These are phyloP conservation scores for Hesperia comma DNA, from an alignment of 2,888 invertebrate genomes.

Conservation along the genomic window DNA sequence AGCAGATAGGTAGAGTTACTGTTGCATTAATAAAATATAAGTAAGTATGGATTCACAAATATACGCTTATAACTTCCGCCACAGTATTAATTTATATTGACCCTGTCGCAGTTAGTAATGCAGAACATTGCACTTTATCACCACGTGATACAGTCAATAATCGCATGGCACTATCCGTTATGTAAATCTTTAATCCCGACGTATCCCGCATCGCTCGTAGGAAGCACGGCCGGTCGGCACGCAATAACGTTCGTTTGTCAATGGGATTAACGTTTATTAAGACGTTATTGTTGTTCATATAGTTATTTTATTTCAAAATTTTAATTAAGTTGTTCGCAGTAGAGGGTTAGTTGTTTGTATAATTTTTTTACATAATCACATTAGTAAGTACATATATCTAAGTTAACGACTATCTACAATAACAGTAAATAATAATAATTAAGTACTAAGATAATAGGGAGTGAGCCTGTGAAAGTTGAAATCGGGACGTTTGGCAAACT, in stretches of 20 bases:
- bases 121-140: conserved; percentile 44
- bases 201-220: conserved; percentile 60
- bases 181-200: conserved; percentile 57
- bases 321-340: conserved; percentile 3
- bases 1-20: no score
- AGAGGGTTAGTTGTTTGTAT: background rate
- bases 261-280: conserved; percentile 58
- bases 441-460: no score
- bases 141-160: conserved; percentile 49
- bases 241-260: conserved; percentile 57
- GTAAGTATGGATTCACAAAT: no score
- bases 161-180: conserved; percentile 43
- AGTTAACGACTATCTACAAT: no score
- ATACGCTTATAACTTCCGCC: conserved; percentile 42
- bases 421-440: no score
- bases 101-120: conserved; percentile 43
- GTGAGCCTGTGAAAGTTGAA: no score
- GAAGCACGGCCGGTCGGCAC: conserved; percentile 59
- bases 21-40: no score
- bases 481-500: no score
- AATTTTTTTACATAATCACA: no score
- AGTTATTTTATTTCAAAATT: conserved; percentile 31
- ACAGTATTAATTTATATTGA: conserved; percentile 49
- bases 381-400: no score
- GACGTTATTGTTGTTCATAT: conserved; percentile 49